A percentile compares a stretch with the other conserved stretches of the same genome.
phyloP scores from a whole-genome alignment of 2,888 invertebrate species.

The Cerceris ruficornis region DNA sequence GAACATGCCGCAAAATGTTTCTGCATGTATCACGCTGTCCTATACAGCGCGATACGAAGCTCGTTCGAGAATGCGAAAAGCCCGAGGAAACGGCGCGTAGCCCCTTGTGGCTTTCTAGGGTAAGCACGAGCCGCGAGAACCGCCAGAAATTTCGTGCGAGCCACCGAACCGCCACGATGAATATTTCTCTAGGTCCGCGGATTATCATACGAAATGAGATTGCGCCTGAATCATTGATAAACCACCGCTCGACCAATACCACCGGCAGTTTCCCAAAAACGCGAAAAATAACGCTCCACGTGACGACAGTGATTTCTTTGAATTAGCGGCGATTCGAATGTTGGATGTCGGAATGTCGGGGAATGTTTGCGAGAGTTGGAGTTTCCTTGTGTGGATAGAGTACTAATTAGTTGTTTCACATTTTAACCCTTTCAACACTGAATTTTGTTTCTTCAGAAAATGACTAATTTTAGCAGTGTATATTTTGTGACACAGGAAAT shows the following conservation, averaged over 20 bases:
- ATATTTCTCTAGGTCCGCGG: conserved; percentile 76
- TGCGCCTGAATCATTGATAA: conserved; percentile 77
- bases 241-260: conserved; percentile 64
- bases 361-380: too few relatives aligned
- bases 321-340: background rate
- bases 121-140: conserved; percentile 55
- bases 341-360: too few relatives aligned
- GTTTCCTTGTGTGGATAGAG: too few relatives aligned
- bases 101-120: conserved; percentile 55
- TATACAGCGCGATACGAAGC: conserved; percentile 21
- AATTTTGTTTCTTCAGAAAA: too few relatives aligned
- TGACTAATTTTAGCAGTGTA: too few relatives aligned
- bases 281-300: conserved; percentile 51
- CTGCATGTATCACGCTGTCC: conserved; percentile 73
- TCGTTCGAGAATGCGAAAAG: conserved; percentile 26
- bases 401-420: too few relatives aligned
- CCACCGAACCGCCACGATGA: conserved; percentile 72
- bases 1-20: conserved; percentile 66
- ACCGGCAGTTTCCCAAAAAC: conserved; percentile 39
- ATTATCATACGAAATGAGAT: conserved; percentile 80
- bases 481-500: too few relatives aligned
- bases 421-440: too few relatives aligned
- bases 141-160: conserved; percentile 54
- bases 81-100: conserved; percentile 10
- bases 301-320: conserved; percentile 70